phyloP scores from a whole-genome alignment of 2,888 invertebrate genomes.

The Tetropium fuscum region DNA sequence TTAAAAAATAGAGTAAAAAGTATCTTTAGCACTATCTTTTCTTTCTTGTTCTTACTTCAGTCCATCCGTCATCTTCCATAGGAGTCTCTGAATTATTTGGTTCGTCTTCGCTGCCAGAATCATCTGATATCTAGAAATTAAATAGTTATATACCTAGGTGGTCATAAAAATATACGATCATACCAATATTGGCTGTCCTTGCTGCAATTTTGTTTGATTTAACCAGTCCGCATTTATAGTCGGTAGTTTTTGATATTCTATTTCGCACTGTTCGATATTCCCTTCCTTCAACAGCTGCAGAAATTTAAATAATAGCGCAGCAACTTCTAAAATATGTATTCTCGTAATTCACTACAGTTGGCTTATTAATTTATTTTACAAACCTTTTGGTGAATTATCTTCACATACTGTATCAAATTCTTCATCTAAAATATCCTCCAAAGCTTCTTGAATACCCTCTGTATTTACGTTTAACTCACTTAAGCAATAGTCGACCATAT shows the following conservation, averaged over 20 bases:
- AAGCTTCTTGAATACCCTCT: constrained; percentile 72
- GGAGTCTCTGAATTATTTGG: constrained; percentile 36
- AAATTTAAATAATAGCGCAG: constrained; percentile 70
- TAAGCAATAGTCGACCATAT: constrained; percentile 74
- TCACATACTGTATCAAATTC: constrained; percentile 80
- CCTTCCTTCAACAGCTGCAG: constrained; percentile 70
- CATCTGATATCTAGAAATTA: constrained; percentile 20
- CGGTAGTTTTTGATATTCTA: constrained; percentile 72
- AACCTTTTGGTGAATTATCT: constrained; percentile 76
- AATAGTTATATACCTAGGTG: too few species aligned
- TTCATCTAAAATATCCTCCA: constrained; percentile 80
- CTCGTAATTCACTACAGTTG: constrained; percentile 8
- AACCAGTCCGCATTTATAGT: constrained; percentile 65
- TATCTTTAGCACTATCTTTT: constrained; percentile 43
- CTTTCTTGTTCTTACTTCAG: constrained; percentile 69
- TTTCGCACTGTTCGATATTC: constrained; percentile 69
- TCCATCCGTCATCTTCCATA: constrained; percentile 75
- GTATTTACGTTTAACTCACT: constrained; percentile 69
- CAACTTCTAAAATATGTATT: constrained; percentile 76
- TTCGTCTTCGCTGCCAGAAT: constrained; percentile 38
- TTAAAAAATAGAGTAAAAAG: too few species aligned
- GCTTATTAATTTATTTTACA: constrained; percentile 25
- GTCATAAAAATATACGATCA: too few species aligned
- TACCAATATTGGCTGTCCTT: constrained; percentile 33
- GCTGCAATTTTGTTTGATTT: constrained; percentile 34